Conservation (phyloP, 2,888 invertebrate genomes). For the Sturmia bella region DNA sequence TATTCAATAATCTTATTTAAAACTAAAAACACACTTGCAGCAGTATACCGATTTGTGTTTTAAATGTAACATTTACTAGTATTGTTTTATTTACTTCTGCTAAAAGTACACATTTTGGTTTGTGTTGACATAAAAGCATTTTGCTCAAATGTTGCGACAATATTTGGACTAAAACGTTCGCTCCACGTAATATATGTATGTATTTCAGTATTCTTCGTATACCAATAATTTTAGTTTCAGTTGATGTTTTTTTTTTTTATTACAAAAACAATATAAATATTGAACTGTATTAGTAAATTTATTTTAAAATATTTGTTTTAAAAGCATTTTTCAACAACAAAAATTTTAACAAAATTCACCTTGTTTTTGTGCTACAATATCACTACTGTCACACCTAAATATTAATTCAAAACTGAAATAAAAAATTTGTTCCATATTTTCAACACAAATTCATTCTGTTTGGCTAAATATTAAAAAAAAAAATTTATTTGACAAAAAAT, state of each 20-base stretch:
- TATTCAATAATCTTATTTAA: no score
- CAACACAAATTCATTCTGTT: constrained; percentile 73
- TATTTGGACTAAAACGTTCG: no score
- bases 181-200: constrained; percentile 22
- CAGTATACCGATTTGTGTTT: no score
- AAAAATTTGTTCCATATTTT: constrained; percentile 44
- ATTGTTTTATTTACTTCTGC: no score
- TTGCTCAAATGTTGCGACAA: no score
- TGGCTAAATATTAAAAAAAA: constrained; percentile 45
- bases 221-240: constrained; percentile 2
- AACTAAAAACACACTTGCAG: no score
- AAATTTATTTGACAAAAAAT: constrained; percentile 37
- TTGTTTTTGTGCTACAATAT: constrained; percentile 71
- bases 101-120: no score
- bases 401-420: constrained; percentile 77
- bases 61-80: no score
- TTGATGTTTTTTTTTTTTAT: not conserved
- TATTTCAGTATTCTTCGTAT: not conserved
- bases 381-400: constrained; percentile 80
- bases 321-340: constrained; percentile 29
- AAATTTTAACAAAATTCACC: constrained; percentile 60
- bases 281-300: constrained; percentile 1
- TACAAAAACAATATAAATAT: constrained; percentile 39
- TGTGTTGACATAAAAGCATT: no score
- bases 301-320: constrained; percentile 47